Base-by-base conservation (phyloP, 2,888 invertebrate genomes). In the Tortricodes alternella region DNA sequence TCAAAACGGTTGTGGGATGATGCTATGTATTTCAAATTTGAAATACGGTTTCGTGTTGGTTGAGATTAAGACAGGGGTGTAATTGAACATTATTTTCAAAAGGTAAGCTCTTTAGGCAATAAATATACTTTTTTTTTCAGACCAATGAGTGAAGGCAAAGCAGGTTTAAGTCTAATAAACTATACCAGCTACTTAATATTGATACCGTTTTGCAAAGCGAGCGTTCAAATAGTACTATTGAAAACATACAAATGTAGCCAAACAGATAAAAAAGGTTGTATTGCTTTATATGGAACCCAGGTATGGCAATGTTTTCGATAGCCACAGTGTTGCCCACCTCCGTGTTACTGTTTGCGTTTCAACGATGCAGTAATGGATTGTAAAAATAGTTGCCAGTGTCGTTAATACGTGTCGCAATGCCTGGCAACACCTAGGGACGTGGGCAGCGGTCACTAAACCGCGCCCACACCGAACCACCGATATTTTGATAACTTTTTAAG, bases 391-490 rank as follows among this genome's bases (percentile, higher is more conserved):
- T 56, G 50, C 56, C 56, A 56, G 43, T 37, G 44, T 50, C 43
- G 50, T 56, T 56, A 56, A 56, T 50, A 18, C 57, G 59, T 72
- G 74, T 76, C 67, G 76, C 71, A 78, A 78, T 63, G 59, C 52
- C 57, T 59, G 62, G 63, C 62, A 60, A 66, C 62, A 52, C 61
- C 9, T 29, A 27, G 15, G 61, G 34, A 71, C 70, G 76, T 76
- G 74, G 74, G 76, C 64, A 60, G 65, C 76, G 78, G 78, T 77
- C 78, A 74, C 66, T 72, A 66, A 68, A 70, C 73, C 61, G 63
- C 67, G 62, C 71, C 69, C 62, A 68, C 69, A 61, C 63, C 29
- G n/a, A 21, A 39, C 46, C 46, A 52, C 27, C 34, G 52, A 51
- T 46, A 57, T 52, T 57, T 57, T 57, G 57, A 57, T 57, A 57